Conservation (phyloP, 2,888 invertebrate species). For the Trisateles emortualis region DNA sequence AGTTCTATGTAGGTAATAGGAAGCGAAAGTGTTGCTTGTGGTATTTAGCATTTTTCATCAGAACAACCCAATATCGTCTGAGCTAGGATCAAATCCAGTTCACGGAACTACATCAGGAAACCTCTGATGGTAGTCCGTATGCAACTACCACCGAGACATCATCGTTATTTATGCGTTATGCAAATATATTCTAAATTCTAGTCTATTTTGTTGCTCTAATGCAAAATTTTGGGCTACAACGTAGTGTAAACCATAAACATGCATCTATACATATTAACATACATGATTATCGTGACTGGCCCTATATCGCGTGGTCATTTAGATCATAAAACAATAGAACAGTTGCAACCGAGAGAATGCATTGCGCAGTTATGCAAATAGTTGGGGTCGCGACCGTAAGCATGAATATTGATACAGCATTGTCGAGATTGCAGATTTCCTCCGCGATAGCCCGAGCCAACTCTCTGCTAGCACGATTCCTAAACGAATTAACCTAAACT, state of each 20-base stretch:
- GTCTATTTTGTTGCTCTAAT: conserved; percentile 6
- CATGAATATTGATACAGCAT: conserved; percentile 86
- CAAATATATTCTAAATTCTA: not conserved
- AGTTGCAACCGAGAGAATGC: conserved; percentile 81
- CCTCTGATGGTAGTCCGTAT: no score
- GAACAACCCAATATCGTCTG: no score
- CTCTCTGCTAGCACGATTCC: conserved; percentile 78
- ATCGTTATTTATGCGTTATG: not conserved
- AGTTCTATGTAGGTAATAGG: no score
- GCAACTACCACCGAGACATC: no score
- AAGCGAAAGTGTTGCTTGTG: no score
- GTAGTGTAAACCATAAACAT: conserved; percentile 59
- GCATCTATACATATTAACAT: conserved; percentile 70
- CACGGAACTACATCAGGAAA: no score
- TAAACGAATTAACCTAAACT: conserved; percentile 74
- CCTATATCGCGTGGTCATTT: conserved; percentile 84
- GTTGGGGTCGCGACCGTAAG: conserved; percentile 82
- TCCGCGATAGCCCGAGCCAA: conserved; percentile 73
- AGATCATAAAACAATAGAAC: conserved; percentile 86
- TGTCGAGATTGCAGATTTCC: conserved; percentile 81
- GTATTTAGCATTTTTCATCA: no score
- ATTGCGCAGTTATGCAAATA: conserved; percentile 85
- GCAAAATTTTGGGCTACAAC: conserved; percentile 33
- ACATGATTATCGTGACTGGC: conserved; percentile 82
- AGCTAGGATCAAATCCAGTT: no score